Percentiles rank a stretch among this genome's conserved stretches.
Conservation (phyloP, 2,888 invertebrate genomes). For the Caenorhabditis panamensis region DNA sequence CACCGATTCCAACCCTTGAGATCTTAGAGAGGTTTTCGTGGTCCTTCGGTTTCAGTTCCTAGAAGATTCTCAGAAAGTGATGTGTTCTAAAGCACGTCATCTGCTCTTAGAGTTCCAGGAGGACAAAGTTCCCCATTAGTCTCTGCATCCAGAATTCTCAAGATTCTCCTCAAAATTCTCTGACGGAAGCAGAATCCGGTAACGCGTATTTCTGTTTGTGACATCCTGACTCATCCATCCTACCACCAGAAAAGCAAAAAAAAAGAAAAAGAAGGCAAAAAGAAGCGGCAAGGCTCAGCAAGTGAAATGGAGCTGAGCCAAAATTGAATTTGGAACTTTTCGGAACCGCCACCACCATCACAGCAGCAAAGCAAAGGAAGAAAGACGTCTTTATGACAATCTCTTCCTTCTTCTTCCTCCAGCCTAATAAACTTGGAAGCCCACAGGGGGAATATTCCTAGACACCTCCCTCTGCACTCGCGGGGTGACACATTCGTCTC, state of each 20-base stretch:
- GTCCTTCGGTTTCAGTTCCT: too few relatives aligned
- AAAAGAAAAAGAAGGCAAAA: constrained; percentile 2
- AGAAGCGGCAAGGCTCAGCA: constrained; percentile 8
- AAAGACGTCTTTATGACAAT: neutral
- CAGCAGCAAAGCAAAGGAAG: constrained; percentile 16
- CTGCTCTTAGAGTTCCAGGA: too few relatives aligned
- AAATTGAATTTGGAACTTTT: constrained; percentile 48
- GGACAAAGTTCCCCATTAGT: too few relatives aligned
- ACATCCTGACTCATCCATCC: constrained; percentile 4
- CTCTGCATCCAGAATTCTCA: too few relatives aligned
- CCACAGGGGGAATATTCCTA: constrained; percentile 4
- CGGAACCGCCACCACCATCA: constrained; percentile 36
- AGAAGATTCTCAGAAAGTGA: too few relatives aligned
- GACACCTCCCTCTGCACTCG: constrained; percentile 6
- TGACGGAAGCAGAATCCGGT: too few relatives aligned
- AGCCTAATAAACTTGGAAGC: constrained; percentile 13
- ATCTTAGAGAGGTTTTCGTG: too few relatives aligned
- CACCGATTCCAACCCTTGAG: too few relatives aligned
- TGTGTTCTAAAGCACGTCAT: too few relatives aligned
- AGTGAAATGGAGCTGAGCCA: constrained; percentile 28
- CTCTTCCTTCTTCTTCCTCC: neutral
- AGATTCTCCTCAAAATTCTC: too few relatives aligned
- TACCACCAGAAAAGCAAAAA: constrained; percentile 5
- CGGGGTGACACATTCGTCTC: constrained; percentile 6
- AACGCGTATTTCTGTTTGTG: neutral